Evolutionary conservation across 1,140 invertebrate species (phyloP), one percentile per base, ranked within the genome.

Genomic region (Lepidurus arcticus): DNA sequence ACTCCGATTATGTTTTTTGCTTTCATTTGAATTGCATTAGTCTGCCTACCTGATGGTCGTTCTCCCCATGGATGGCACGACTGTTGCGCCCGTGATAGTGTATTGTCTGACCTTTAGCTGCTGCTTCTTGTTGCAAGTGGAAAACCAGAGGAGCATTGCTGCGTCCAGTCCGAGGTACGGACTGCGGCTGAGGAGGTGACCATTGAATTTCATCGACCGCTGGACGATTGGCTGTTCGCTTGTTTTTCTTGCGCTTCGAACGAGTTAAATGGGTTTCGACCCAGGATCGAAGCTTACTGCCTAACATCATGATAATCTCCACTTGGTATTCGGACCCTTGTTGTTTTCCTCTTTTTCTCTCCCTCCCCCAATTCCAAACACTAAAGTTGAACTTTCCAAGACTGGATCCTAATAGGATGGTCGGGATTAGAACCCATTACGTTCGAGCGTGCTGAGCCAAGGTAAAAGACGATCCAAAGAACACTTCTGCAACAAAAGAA

Each of bases 81-180:
- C 16, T 65, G 13, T 13, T 9, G 13, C 53, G 53, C 21, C 53
- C 53, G 21, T 65, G 13, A 16, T 65, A 21, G 21, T 65, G 21
- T 13, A 7, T 7, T 65, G 7, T 21, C 21, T 65, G 53, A 65
- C 53, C 53, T 65, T 65, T 65, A 21, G 53, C 53, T 65, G 53
- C 53, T 65, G 53, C 53, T 65, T 65, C 53, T 65, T 65, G 53
- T 65, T 65, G 53, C 53, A 65, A 65, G 53, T 65, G 53, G 53
- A 65, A 65, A 65, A 65, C 53, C 9, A 65, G 53, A 65, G 53
- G 53, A 13, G 53, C 53, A 65, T 65, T 65, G 21, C 16, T 65
- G 53, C 53, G 53, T 65, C 53, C 53, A 13, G 53, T 21, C 16
- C 53, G 53, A 16, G 21, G 53, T 16, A 21, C 16, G 8, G 53